A percentile compares a stretch with the other conserved stretches of the same genome.
These are phyloP conservation scores for Brachyhypopomus occidentalis DNA, from an alignment of 2,113 vertebrate genomes.

Conservation along the genomic window DNA sequence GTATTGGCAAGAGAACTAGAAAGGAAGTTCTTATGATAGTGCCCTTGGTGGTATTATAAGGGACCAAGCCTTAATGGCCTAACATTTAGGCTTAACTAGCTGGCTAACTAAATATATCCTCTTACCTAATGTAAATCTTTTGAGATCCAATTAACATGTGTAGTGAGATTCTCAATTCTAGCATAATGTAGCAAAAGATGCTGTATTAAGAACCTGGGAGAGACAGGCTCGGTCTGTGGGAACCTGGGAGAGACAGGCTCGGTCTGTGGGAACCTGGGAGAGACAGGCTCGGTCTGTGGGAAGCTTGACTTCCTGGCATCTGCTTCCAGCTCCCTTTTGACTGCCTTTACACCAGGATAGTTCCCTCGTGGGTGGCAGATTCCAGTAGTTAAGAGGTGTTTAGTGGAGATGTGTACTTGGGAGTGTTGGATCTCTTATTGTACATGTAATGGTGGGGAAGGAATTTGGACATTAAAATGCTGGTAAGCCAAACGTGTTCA, in stretches of 20 bases:
- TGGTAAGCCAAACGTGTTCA: background rate
- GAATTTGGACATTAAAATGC: slow-evolving; percentile 4
- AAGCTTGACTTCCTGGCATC: background rate
- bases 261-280: background rate
- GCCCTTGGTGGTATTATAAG: slow-evolving; percentile 12
- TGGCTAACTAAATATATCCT: slow-evolving; percentile 23
- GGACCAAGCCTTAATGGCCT: slow-evolving; percentile 6
- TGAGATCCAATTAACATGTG: background rate
- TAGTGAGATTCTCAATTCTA: background rate
- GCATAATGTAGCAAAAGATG: too few relatives aligned
- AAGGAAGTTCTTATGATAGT: background rate
- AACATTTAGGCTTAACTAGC: slow-evolving; percentile 11
- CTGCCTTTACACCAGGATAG: background rate
- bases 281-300: background rate
- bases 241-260: background rate
- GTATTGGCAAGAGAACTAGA: background rate
- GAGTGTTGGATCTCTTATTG: slow-evolving; percentile 1
- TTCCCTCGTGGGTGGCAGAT: background rate
- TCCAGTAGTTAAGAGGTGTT: slow-evolving; percentile 6
- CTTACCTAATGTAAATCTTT: slow-evolving; percentile 2
- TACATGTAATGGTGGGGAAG: background rate
- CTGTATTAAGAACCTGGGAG: background rate
- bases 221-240: background rate
- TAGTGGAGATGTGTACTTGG: background rate
- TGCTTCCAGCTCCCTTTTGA: background rate